Percentiles rank a stretch among this genome's conserved stretches.
Conservation (phyloP, 2,888 invertebrate genomes). For the Luperina nickerlii region DNA sequence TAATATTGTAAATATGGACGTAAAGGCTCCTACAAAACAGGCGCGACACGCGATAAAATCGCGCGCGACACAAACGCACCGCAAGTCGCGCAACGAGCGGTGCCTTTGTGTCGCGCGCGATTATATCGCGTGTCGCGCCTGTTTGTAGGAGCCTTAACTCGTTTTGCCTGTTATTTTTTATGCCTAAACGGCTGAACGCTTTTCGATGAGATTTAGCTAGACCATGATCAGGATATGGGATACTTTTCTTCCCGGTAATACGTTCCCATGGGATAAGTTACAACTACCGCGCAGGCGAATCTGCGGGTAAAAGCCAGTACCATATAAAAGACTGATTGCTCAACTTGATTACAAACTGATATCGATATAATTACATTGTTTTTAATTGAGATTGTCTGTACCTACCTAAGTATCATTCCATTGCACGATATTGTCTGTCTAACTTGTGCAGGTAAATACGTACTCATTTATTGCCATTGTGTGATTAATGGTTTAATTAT, state of each 20-base stretch:
- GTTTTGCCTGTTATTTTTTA: neutral
- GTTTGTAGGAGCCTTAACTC: no score
- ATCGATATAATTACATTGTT: neutral
- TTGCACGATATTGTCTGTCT: slow-evolving; percentile 4
- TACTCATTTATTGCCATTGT: neutral
- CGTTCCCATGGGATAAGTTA: no score
- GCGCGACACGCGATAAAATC: no score
- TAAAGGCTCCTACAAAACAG: no score
- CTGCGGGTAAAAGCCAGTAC: no score
- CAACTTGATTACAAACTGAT: slow-evolving; percentile 25
- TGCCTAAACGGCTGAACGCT: neutral
- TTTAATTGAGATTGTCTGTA: slow-evolving; percentile 2
- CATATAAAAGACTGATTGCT: neutral
- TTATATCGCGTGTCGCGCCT: no score
- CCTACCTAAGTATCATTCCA: neutral
- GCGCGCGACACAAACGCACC: no score
- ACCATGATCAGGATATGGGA: neutral
- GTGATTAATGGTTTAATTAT: no score
- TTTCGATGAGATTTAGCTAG: neutral
- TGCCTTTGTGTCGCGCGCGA: no score
- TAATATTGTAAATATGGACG: neutral
- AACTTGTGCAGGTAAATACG: neutral
- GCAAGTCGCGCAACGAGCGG: no score
- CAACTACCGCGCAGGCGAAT: neutral
- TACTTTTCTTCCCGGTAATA: neutral